These are phyloP conservation scores for Origma solitaria DNA, from an alignment of 2,113 vertebrate genomes.

Conservation along the genomic window DNA sequence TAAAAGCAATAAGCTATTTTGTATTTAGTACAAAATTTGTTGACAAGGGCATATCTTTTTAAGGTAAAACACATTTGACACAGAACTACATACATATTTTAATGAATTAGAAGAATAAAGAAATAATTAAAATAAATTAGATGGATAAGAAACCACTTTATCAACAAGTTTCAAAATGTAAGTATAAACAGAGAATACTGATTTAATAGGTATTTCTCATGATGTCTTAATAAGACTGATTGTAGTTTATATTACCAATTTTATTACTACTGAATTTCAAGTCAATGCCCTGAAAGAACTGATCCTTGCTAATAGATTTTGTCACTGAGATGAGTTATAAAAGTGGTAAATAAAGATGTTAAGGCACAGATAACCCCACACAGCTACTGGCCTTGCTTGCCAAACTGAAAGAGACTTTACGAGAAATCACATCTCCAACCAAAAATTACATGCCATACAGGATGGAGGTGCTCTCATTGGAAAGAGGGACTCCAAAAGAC, in stretches of 20 bases:
- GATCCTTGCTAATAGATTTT: not conserved
- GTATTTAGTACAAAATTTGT: not conserved
- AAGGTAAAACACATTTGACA: not conserved
- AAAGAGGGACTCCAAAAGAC: not conserved
- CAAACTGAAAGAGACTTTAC: not conserved
- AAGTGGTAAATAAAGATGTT: not conserved
- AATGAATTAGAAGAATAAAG: not conserved
- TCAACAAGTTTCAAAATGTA: not conserved
- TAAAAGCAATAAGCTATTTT: not conserved
- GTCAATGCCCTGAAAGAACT: not conserved
- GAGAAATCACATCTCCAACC: not conserved
- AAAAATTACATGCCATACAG: not conserved
- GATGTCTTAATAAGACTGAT: not conserved
- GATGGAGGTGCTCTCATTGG: too few relatives aligned
- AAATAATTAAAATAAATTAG: not conserved
- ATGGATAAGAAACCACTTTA: not conserved
- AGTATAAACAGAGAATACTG: not conserved
- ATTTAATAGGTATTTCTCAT: not conserved
- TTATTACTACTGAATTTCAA: not conserved
- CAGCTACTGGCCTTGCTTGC: not conserved
- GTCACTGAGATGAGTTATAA: not conserved
- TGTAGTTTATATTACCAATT: not conserved
- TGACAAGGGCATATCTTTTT: not conserved
- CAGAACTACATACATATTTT: not conserved
- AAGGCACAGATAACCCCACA: not conserved